These are phyloP conservation scores for Dasyprocta punctata DNA, from an alignment of 2,113 vertebrate species.

Conservation along the genomic window DNA sequence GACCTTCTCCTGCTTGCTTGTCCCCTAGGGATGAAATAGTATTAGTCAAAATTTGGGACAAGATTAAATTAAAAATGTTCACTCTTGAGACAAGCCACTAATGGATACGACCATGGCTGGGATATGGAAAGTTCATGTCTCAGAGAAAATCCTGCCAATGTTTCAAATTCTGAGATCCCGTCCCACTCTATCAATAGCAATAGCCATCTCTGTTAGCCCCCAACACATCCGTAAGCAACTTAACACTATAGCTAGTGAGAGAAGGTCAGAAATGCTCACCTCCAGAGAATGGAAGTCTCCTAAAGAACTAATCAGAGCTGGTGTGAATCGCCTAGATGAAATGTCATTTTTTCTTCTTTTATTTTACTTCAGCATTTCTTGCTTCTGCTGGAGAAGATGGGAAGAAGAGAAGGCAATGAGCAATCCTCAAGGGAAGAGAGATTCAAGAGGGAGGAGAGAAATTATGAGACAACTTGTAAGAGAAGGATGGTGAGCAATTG, in stretches of 20 bases:
- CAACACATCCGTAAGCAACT: neutral
- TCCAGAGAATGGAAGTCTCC: neutral
- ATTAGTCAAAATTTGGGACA: neutral
- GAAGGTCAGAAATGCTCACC: neutral
- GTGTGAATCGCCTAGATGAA: neutral
- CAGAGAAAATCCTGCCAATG: neutral
- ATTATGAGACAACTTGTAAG: neutral
- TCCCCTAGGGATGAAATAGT: neutral
- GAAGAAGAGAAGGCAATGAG: neutral
- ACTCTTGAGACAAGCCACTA: neutral
- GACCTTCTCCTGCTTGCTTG: accelerated
- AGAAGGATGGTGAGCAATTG: neutral
- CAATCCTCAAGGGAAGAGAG: neutral
- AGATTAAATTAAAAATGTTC: neutral
- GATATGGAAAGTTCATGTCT: neutral
- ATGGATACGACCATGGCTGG: neutral
- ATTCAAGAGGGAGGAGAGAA: neutral
- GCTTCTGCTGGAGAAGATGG: neutral
- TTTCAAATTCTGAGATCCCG: neutral
- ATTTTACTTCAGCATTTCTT: neutral
- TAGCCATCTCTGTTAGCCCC: neutral
- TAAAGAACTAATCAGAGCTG: neutral
- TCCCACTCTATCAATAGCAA: neutral
- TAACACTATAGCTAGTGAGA: neutral
- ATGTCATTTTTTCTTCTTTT: neutral